Base-by-base conservation (phyloP, 2,797 vertebrate genomes). In the Anguilla pacifica region DNA sequence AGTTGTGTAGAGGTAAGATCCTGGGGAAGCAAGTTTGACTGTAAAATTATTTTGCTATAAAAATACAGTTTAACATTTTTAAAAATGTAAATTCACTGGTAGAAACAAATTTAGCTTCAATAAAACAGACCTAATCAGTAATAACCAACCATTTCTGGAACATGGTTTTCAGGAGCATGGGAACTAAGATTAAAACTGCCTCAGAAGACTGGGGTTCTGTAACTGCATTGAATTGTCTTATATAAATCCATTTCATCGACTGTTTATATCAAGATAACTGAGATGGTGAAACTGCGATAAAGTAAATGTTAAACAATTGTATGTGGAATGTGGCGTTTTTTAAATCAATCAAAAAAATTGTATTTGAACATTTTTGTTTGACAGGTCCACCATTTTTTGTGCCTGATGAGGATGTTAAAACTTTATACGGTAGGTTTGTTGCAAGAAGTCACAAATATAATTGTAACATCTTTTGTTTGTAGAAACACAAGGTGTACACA, bases 361-460 rank as follows among this genome's bases (percentile, higher is more conserved):
- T 2, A 74, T 49, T 82, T 72, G 53, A 46, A 53, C 49, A 25
- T 86, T 85, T 89, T 22, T 57, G 55, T 13, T 81, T 49, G 25
- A 74, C 89, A 96, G 96, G 96, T 89, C 95, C 96, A 90, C 96
- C 96, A 0, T 96, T 96, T 87, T 83, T 93, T 10, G 95, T 97
- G 11, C 92, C 95, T 0, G 90, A 94, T 85, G 95, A 96, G 1
- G 93, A 92, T 89, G 61, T 97, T 4, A 87, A 91, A 13, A 85
- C 86, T n/a, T 86, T 96, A 82, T 97, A 94, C 86, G 96, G 96
- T 96, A 87, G 95, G 96, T 92, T 67, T 55, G 49, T 61, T 64
- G 35, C 6, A 11, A 15, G 2, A 67, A 43, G 19, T 61, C 57
- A 19, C 59, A 19, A 22, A 59, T 87, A 15, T 85, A 39, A 49